These are phyloP conservation scores for Pseudomyrmex dendroicus DNA, from an alignment of 1,140 invertebrate genomes.

Conservation along the genomic window DNA sequence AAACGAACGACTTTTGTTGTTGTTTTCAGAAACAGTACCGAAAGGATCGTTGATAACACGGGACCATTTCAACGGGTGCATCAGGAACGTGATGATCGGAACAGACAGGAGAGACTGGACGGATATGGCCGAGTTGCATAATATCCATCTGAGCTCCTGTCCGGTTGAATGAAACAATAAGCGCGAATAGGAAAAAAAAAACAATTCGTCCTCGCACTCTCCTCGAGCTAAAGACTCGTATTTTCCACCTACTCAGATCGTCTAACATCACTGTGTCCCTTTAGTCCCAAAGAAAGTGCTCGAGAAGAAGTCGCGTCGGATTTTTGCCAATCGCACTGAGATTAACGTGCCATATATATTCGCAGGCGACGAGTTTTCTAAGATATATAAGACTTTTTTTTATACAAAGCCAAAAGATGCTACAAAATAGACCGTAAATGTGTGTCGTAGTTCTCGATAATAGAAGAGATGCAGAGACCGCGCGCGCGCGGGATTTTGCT, in stretches of 20 bases:
- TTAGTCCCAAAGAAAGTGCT: conserved; percentile 81
- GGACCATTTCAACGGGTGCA: conserved; percentile 96
- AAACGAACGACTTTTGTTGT: background rate
- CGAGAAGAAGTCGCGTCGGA: conserved; percentile 59
- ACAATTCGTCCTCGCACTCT: conserved; percentile 56
- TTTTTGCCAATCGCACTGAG: conserved; percentile 57
- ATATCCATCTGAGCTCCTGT: conserved; percentile 94
- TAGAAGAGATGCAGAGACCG: conserved; percentile 30
- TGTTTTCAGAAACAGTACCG: conserved; percentile 87
- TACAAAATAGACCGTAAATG: conserved; percentile 68
- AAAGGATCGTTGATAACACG: conserved; percentile 88
- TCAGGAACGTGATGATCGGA: conserved; percentile 92
- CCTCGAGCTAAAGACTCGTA: conserved; percentile 9
- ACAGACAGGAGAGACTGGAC: conserved; percentile 91
- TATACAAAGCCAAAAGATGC: conserved; percentile 81
- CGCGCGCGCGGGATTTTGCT: background rate
- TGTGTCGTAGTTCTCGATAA: conserved; percentile 25
- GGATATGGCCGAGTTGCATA: conserved; percentile 92
- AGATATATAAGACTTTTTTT: conserved; percentile 75
- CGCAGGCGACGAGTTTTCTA: conserved; percentile 48
- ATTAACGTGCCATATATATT: conserved; percentile 71
- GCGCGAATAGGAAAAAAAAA: conserved; percentile 23
- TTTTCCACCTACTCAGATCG: too few relatives aligned
- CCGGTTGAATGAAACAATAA: conserved; percentile 85
- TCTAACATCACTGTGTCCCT: conserved; percentile 16